Evolutionary conservation across 2,797 vertebrate genomes (phyloP).

Genomic region (Falco naumanni): DNA sequence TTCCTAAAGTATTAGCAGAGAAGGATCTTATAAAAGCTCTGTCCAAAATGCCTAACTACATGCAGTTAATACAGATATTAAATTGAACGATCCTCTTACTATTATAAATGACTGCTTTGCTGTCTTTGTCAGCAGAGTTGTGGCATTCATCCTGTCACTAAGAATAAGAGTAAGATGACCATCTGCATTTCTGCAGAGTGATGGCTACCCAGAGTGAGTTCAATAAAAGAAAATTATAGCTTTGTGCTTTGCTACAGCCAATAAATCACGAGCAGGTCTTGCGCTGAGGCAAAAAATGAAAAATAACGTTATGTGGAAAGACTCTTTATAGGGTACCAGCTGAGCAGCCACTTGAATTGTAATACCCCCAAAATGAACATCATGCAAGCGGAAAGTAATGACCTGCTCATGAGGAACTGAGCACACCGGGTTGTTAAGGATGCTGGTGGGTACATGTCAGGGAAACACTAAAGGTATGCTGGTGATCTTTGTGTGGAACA

Average conservation of each 20-base stretch:
- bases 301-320: conserved; percentile 40
- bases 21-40: neutral
- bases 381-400: neutral
- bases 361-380: conserved; percentile 12
- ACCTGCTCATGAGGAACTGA: neutral
- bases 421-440: neutral
- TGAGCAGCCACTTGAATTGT: conserved; percentile 4
- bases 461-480: neutral
- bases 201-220: conserved; percentile 63
- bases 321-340: neutral
- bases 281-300: conserved; percentile 34
- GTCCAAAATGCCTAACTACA: conserved; percentile 30
- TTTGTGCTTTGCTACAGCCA: conserved; percentile 53
- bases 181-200: conserved; percentile 67
- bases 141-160: conserved; percentile 58
- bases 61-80: conserved; percentile 51
- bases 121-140: conserved; percentile 59
- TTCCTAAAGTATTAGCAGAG: neutral
- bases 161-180: conserved; percentile 73
- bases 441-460: neutral
- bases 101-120: conserved; percentile 49
- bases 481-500: neutral
- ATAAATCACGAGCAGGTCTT: conserved; percentile 43
- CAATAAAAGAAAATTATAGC: conserved; percentile 74
- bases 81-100: conserved; percentile 12